Base-by-base conservation (phyloP, 1,140 invertebrate species). In the Forficula auricularia region DNA sequence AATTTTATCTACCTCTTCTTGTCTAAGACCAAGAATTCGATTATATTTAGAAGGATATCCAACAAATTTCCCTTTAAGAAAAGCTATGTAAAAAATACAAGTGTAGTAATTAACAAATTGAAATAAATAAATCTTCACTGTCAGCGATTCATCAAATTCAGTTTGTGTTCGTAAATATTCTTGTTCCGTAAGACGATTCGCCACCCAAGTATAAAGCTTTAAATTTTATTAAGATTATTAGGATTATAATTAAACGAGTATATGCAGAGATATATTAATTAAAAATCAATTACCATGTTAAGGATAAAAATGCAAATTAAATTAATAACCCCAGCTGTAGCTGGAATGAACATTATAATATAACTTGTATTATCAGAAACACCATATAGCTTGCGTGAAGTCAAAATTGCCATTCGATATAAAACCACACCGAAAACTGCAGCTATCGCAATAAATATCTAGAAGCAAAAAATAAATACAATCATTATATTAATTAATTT, bases 61-160 rank as follows among this genome's bases (percentile, higher is more conserved):
- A n/a, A 86, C 70, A 51, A 85, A 82, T 61, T 86, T 91, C 33
- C 91, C 92, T 60, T 97, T 97, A 51, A 96, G 82, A 65, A 98
- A 98, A 0, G 91, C 94, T 53, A 98, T 92, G 57, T 98, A 98
- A 67, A 98, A 94, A 57, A 98, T 92, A 1, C 90, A 94, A 15
- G 91, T 86, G 62, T 98, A 98, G 60, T 95, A 97, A 62, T 98
- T 98, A 22, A 98, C 85, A 66, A 98, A 98, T 66, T 98, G 90
- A 30, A 98, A 73, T 7, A 98, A 61, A 61, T 97, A 98, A 52
- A 98, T 94, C 68, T 98, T 98, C 9, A 98, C 66, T 0, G 90
- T 97, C 13, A 97, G 62, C 33, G 87, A 91, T 54, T 98, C 90
- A 56, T 98, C 94, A 63, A 95, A 98, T 64, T 98, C 89, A 0